phyloP scores from a whole-genome alignment of 2,797 vertebrate genomes.

The Melanotaenia maccullochi region DNA sequence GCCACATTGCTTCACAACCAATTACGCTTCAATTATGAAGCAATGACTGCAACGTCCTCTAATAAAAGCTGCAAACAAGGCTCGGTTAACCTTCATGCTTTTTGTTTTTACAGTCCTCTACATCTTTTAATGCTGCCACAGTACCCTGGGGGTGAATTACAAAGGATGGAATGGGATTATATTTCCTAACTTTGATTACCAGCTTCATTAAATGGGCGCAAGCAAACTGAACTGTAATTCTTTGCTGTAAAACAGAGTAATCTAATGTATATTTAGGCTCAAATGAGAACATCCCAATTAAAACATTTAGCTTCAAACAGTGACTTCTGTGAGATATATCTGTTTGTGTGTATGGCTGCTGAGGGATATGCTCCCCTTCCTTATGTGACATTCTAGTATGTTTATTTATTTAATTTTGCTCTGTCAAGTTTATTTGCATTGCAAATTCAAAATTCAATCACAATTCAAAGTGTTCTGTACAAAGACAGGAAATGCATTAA shows the following conservation, averaged over 20 bases:
- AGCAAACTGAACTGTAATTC: constrained; percentile 59
- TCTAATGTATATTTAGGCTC: constrained; percentile 62
- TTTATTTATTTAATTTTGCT: background rate
- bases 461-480: constrained; percentile 29
- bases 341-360: constrained; percentile 20
- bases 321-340: constrained; percentile 46
- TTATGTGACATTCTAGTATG: constrained; percentile 37
- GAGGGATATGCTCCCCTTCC: constrained; percentile 43
- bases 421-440: constrained; percentile 39
- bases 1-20: constrained; percentile 79
- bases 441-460: constrained; percentile 36
- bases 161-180: constrained; percentile 66
- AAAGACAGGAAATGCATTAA: constrained; percentile 5
- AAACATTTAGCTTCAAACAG: constrained; percentile 64
- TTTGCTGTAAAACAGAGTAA: constrained; percentile 48
- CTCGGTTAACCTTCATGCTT: constrained; percentile 74
- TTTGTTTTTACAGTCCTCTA: constrained; percentile 64
- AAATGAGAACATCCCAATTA: constrained; percentile 62
- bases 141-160: constrained; percentile 69
- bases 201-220: constrained; percentile 67
- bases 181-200: constrained; percentile 75
- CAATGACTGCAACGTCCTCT: constrained; percentile 75
- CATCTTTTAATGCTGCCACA: constrained; percentile 57
- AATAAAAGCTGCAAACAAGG: constrained; percentile 61
- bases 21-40: constrained; percentile 80